Percentiles rank a stretch among this genome's conserved stretches.
Conservation (phyloP, 2,113 vertebrate genomes). For the Bombycilla garrulus region DNA sequence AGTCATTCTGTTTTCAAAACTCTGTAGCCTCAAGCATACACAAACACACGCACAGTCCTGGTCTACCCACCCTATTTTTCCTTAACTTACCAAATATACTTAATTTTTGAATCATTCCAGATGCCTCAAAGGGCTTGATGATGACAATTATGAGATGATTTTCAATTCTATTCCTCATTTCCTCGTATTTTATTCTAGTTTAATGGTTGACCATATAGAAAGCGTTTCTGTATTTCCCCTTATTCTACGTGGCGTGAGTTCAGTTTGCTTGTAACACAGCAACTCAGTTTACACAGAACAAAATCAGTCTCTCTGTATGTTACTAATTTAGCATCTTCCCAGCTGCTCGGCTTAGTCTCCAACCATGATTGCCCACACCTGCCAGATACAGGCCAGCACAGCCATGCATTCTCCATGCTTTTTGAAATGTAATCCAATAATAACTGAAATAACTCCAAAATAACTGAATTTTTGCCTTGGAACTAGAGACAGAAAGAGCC, state of each 20-base stretch:
- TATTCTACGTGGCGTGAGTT: background rate
- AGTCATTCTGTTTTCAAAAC: background rate
- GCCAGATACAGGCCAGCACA: background rate
- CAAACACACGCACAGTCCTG: background rate
- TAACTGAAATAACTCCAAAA: background rate
- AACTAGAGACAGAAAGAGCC: background rate
- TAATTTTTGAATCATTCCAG: background rate
- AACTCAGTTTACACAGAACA: background rate
- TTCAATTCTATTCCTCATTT: background rate
- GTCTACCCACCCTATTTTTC: background rate
- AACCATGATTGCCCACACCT: background rate
- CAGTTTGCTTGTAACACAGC: background rate
- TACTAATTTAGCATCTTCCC: background rate
- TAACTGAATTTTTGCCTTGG: background rate
- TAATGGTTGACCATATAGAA: background rate
- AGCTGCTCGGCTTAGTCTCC: background rate
- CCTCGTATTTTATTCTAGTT: background rate
- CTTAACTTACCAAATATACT: background rate
- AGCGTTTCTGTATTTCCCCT: background rate
- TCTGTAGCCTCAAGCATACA: background rate
- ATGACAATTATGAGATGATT: background rate
- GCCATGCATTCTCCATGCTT: background rate
- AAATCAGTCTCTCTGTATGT: background rate
- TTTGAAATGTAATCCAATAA: background rate
- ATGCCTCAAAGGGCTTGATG: background rate